A percentile compares a stretch with the other conserved stretches of the same genome.
Evolutionary conservation across 2,888 invertebrate genomes (phyloP).

Genomic region (Lycia hirtaria): DNA sequence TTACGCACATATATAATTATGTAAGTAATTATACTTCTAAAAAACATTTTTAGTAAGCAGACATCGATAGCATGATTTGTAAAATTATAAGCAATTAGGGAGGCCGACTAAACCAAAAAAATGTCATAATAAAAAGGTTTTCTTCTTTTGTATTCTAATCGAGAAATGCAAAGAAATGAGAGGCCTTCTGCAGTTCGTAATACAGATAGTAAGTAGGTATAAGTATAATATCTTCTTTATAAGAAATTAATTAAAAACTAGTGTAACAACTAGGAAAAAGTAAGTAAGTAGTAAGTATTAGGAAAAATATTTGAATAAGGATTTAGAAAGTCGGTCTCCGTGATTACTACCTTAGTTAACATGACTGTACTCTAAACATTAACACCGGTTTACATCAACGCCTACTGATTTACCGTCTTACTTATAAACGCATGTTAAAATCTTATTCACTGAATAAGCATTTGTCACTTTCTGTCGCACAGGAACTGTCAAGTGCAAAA

Average conservation of each 20-base stretch:
- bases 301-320: neutral
- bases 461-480: no score
- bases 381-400: slow-evolving; percentile 12
- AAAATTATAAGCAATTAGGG: slow-evolving; percentile 8
- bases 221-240: no score
- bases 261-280: no score
- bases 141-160: no score
- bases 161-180: no score
- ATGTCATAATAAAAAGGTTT: neutral
- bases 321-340: slow-evolving; percentile 3
- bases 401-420: slow-evolving; percentile 9
- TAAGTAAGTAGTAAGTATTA: neutral
- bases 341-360: slow-evolving; percentile 2
- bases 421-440: no score
- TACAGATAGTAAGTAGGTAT: no score
- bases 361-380: slow-evolving; percentile 17
- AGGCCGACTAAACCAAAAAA: neutral
- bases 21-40: slow-evolving; percentile 24
- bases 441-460: no score
- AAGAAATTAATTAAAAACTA: no score
- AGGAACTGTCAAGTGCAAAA: no score
- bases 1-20: slow-evolving; percentile 33
- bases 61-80: slow-evolving; percentile 26
- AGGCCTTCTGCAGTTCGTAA: no score
- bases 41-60: slow-evolving; percentile 36